Conservation (phyloP, 2,113 vertebrate genomes). For the Apistogramma diplotaenia region DNA sequence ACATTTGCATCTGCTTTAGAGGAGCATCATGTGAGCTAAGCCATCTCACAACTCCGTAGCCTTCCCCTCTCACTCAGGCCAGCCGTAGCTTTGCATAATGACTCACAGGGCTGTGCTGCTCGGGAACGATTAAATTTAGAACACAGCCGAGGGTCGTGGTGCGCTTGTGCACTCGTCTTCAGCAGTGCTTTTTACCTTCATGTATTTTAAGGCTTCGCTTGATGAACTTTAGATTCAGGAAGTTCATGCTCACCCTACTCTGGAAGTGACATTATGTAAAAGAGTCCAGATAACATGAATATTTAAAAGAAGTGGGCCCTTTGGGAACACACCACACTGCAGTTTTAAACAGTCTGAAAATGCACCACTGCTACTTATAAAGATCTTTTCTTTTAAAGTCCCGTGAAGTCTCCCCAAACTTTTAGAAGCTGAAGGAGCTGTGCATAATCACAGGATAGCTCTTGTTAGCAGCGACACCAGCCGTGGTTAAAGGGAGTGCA, state of each 20-base stretch:
- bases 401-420: not conserved
- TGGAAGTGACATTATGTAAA: conserved; percentile 19
- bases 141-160: conserved; percentile 48
- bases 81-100: conserved; percentile 57
- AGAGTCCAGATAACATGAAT: not conserved
- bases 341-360: not conserved
- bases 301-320: not conserved
- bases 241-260: not conserved
- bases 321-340: not conserved
- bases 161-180: conserved; percentile 5
- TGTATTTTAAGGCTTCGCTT: conserved; percentile 2
- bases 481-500: not conserved
- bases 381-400: not conserved
- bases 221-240: conserved; percentile 12
- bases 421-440: not conserved
- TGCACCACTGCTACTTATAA: not conserved
- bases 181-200: not conserved
- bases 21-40: not conserved
- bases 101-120: conserved; percentile 50
- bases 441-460: not conserved
- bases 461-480: not conserved
- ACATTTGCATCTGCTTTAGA: conserved; percentile 5
- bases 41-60: not conserved
- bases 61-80: not conserved
- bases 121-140: conserved; percentile 66